Evolutionary conservation across 2,888 invertebrate genomes (phyloP), one percentile per base, ranked within the genome.

Genomic region (Craniophora ligustri): DNA sequence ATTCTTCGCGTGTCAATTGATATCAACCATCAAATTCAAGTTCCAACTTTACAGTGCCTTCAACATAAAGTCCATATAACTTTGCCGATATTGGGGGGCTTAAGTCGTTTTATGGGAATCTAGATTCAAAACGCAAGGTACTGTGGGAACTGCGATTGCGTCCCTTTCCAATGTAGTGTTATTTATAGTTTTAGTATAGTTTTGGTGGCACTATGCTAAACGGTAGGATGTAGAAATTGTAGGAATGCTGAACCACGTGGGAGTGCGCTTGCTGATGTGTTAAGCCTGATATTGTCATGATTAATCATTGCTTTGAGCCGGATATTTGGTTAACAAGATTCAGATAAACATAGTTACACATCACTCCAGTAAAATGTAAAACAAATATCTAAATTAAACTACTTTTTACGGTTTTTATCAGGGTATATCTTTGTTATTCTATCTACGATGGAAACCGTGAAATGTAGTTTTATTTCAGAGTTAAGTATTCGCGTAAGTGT

Each of bases 151-250:
- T 54, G 83, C 21, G 49, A n/a, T 19, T 30, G 60, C 7, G 68
- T 87, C 86, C 91, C 90, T 89, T 91, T 91, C 89, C 77, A 89
- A 83, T 81, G 67, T 73, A 66, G 48, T 74, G 78, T 81, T 82
- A 85, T 88, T 85, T 84, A 87, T 79, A 71, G 72, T 53, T 15
- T 68, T 62, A 48, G 49, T 39, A 23, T 13, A 26, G 36, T 60
- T 48, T 54, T 66, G 56, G 36, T 51, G 64, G 59, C 55, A 40
- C 44, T 76, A 76, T 76, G 74, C 71, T 44, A 73, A 73, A 46
- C 50, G 21, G 23, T 38, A 55, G 61, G 71, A 73, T 72, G 75
- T 72, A 67, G 75, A 63, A 72, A 72, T 68, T 21, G 40, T n/a
- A 18, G 64, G 64, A 70, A 65, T 65, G 66, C 23, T 19, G 71